These are phyloP conservation scores for Corella eumyota DNA, from an alignment of 23 tunicate genomes.

Conservation along the genomic window DNA sequence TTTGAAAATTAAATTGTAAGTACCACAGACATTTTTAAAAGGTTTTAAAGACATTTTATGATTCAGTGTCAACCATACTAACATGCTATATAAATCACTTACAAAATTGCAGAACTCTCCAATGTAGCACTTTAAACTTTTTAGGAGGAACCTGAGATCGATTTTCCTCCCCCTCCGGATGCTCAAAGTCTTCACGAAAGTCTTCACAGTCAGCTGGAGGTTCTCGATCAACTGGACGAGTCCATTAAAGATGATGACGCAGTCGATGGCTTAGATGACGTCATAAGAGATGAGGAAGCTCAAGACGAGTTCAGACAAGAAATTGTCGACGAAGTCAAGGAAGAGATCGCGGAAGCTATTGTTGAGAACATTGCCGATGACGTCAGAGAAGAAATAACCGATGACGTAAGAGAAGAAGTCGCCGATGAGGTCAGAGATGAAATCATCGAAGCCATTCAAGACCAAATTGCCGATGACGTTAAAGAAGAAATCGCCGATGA, in stretches of 20 bases:
- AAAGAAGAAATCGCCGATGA: constrained; percentile 16
- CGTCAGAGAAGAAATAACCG: constrained; percentile 16
- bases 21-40: too few species aligned
- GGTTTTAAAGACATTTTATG: too few species aligned
- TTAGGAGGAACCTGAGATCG: constrained; percentile 4
- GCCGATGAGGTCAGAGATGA: constrained; percentile 16
- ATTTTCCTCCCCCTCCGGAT: constrained; percentile 35
- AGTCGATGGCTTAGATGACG: too few species aligned
- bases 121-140: too few species aligned
- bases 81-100: too few species aligned
- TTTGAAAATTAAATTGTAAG: too few species aligned
- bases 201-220: constrained; percentile 15
- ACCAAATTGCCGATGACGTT: constrained; percentile 2
- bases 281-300: constrained; percentile 1
- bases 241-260: background rate
- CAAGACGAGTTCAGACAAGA: constrained; percentile 6
- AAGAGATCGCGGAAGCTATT: constrained; percentile 11
- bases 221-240: constrained; percentile 11
- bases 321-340: constrained; percentile 14
- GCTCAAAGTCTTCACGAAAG: constrained; percentile 4
- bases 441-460: constrained; percentile 4
- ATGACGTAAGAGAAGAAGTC: constrained; percentile 8
- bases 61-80: too few species aligned
- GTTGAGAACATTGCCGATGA: constrained; percentile 16
- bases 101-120: too few species aligned